Conservation (phyloP, 2,113 vertebrate genomes). For the Nycticebus coucang region DNA sequence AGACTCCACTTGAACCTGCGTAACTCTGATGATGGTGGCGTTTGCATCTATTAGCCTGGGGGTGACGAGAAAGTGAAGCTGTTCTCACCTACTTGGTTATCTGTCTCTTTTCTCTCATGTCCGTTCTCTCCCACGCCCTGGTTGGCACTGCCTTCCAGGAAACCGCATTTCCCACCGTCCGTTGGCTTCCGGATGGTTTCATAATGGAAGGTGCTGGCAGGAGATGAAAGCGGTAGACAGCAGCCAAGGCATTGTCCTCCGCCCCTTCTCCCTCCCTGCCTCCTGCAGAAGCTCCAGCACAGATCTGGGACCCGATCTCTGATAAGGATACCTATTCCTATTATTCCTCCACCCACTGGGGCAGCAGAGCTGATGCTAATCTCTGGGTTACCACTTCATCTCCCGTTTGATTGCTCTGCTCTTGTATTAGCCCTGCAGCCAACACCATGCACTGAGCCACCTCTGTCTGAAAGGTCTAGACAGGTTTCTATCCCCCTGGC, state of each 20-base stretch:
- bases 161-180: background rate
- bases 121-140: background rate
- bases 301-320: background rate
- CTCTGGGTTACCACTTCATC: background rate
- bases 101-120: background rate
- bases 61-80: background rate
- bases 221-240: background rate
- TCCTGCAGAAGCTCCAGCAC: background rate
- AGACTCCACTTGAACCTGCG: background rate
- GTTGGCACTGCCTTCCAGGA: background rate
- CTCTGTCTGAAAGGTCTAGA: background rate
- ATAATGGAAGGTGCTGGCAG: background rate
- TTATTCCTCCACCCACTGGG: background rate
- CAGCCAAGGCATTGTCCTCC: background rate
- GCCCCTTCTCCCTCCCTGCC: accelerated
- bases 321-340: background rate
- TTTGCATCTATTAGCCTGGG: background rate
- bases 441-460: background rate
- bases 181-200: background rate
- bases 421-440: background rate
- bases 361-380: background rate
- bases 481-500: background rate
- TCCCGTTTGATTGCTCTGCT: background rate
- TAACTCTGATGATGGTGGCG: accelerated
- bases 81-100: too few species aligned